Base-by-base conservation (phyloP, 2,113 vertebrate species). In the Mandrillus leucophaeus region DNA sequence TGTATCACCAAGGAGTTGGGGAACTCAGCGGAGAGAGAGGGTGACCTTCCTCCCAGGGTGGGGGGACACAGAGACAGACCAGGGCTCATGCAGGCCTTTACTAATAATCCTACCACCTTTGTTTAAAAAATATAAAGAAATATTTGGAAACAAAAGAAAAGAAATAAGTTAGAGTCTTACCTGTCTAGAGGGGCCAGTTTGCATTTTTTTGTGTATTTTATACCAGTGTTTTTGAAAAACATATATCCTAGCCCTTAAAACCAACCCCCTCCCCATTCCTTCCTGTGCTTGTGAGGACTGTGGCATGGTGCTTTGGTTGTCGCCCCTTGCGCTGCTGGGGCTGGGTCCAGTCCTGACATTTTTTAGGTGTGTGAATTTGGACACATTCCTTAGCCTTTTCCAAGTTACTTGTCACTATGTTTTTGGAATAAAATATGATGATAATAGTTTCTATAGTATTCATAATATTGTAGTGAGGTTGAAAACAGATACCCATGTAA, bases 241-340 rank as follows among this genome's bases (percentile, higher is more conserved):
- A 3, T 23, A 10, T 4, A 3, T 14, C 30, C 8, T 0, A 64
- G 59, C 5, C 32, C 59, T 81, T 50, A 17, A 7, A n/a, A 27
- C 4, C 55, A 16, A 57, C 18, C 1, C 5, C 1, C 3, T 57
- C 38, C 12, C 12, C 0, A 18, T 22, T 8, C 38, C 30, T 3
- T 35, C 27, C 48, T 3, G 2, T 2, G 48, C 40, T 25, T 5
- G 13, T 0, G 70, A 4, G 52, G 45, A 2, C 27, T 1, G 13
- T 12, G 3, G 20, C 8, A 3, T 2, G 43, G 12, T 4, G 66
- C 35, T 35, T 17, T 10, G 66, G 38, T 27, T 1, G 1, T 2
- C 25, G 18, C 27, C 5, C n/a, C 0, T 9, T 2, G 12, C 2
- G 7, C 38, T 45, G 17, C 32, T 10, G 35, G 55, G 20, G 12